Percentiles rank a stretch among this genome's conserved stretches.
Evolutionary conservation across 1,140 invertebrate species (phyloP).

Genomic region (Bombus terrestris): DNA sequence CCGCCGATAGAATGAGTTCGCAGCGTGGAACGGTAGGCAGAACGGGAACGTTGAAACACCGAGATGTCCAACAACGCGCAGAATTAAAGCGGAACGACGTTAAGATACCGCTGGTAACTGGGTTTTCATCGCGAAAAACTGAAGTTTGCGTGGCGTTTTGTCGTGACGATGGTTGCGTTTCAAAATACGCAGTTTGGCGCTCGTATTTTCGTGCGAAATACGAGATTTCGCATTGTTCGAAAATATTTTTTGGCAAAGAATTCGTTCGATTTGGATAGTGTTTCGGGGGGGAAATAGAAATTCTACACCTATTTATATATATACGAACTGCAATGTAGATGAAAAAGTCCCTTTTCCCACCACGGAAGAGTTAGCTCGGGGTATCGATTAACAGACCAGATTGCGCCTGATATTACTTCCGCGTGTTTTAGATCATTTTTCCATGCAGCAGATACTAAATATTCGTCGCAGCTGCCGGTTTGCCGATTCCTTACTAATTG

Average conservation of each 20-base stretch:
- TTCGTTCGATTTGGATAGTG: neutral
- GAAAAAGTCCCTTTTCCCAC: neutral
- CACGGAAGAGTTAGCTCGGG: neutral
- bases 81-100: neutral
- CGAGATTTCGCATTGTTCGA: neutral
- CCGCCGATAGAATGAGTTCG: neutral
- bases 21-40: neutral
- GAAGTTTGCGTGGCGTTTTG: neutral
- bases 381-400: neutral
- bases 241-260: neutral
- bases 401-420: conserved; percentile 28
- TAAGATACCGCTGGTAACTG: neutral
- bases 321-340: neutral
- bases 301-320: no score
- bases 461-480: conserved; percentile 55
- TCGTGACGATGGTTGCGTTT: neutral
- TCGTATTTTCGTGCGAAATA: neutral
- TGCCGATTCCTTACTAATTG: conserved; percentile 62
- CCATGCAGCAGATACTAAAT: conserved; percentile 27
- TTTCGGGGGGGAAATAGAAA: neutral
- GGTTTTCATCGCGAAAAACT: neutral
- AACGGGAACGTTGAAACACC: neutral
- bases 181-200: neutral
- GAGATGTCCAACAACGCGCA: neutral
- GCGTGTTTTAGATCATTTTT: conserved; percentile 52